Base-by-base conservation (phyloP, 2,797 vertebrate species). In the Sebastes goodei region DNA sequence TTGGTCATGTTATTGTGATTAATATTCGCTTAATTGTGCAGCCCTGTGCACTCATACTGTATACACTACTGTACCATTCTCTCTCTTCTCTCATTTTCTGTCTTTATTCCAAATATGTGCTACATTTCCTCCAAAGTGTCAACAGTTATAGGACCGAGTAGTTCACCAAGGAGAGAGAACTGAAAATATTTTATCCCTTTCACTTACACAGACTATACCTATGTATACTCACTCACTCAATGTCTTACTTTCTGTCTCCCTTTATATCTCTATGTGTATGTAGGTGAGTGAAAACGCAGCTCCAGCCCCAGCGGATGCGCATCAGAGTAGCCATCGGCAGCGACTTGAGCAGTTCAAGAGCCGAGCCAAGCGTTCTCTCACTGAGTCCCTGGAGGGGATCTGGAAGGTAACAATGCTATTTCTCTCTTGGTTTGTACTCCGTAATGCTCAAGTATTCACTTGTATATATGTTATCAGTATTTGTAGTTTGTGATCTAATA, bases 331-430 rank as follows among this genome's bases (percentile, higher is more conserved):
- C 86, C 88, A 97, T 0, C 96, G 97, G 15, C 96, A 98, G 91
- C 96, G 96, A 81, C 95, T 99, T 27, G 98, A 99, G 65, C 95
- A 97, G 92, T 94, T 99, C 67, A 99, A 97, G 88, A 97, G 93
- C 80, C 96, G 97, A 94, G 98, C 97, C 1, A 99, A 99, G 85
- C 96, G 96, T 60, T 99, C 98, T 17, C 94, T 99, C 57, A 97
- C 98, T 0, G 97, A 98, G 88, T 98, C 97, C 1, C 89, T 98
- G 82, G 97, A 98, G 92, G 97, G 96, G 69, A 98, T 98, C 91
- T 97, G 95, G 96, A 96, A 95, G 95, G 95, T 96, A 83, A n/a
- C 10, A 20, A 11, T 10, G 12, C 46, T 78, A 11, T 76, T 46
- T 64, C 6, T 69, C 10, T 38, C 33, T 62, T 33, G 4, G 21